Conservation (phyloP, 2,888 invertebrate species). For the Nesidiocoris tenuis region DNA sequence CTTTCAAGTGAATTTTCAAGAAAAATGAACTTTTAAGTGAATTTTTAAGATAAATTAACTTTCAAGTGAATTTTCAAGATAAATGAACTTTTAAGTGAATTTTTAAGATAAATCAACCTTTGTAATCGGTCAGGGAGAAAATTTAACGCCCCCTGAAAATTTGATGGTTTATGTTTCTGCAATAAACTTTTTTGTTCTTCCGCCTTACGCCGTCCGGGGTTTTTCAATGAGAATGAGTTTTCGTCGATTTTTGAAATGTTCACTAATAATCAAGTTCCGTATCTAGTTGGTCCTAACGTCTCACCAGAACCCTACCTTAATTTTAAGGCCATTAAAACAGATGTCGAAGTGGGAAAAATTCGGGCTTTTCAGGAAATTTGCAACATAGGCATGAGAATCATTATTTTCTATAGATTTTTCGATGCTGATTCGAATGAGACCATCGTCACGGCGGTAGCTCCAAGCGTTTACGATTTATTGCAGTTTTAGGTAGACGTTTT, state of each 20-base stretch:
- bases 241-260: not conserved
- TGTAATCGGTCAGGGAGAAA: too few relatives aligned
- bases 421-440: not conserved
- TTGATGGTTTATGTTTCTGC: not conserved
- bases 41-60: too few relatives aligned
- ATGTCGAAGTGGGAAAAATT: not conserved
- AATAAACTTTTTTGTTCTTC: not conserved
- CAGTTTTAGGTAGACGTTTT: too few relatives aligned
- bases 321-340: not conserved
- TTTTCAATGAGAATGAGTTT: not conserved
- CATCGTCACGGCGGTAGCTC: not conserved
- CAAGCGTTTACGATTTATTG: not conserved
- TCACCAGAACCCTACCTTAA: not conserved
- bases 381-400: not conserved
- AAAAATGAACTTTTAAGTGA: too few relatives aligned
- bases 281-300: not conserved
- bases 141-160: not conserved
- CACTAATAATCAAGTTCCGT: not conserved
- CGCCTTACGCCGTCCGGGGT: not conserved
- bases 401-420: not conserved
- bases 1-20: too few relatives aligned
- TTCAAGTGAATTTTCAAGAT: too few relatives aligned
- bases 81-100: too few relatives aligned
- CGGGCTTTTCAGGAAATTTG: not conserved
- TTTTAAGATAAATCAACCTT: too few relatives aligned